Evolutionary conservation across 2,888 invertebrate genomes (phyloP).

Genomic region (Pachliopta kotzebuea): DNA sequence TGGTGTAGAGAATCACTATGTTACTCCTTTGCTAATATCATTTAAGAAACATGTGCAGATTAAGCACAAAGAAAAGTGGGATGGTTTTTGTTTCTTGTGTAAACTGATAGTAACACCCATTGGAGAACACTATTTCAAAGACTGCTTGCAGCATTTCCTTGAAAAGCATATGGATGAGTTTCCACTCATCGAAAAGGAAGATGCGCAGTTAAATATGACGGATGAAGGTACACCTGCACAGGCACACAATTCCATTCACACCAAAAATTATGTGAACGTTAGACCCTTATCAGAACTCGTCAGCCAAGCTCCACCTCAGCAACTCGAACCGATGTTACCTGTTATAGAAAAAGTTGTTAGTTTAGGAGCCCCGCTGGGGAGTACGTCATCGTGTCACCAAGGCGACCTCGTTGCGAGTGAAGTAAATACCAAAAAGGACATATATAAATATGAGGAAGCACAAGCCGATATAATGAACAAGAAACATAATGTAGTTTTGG

Average conservation of each 20-base stretch:
- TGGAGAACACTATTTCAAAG: conserved; percentile 57
- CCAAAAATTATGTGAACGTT: conserved; percentile 54
- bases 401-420: conserved; percentile 38
- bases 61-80: conserved; percentile 73
- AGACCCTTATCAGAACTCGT: conserved; percentile 62
- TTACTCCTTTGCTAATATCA: conserved; percentile 63
- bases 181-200: conserved; percentile 46
- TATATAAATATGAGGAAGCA: conserved; percentile 55
- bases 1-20: conserved; percentile 57
- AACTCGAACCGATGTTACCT: conserved; percentile 44
- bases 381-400: conserved; percentile 23
- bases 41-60: conserved; percentile 68
- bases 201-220: conserved; percentile 6
- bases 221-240: conserved; percentile 18
- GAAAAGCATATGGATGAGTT: conserved; percentile 68
- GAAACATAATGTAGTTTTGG: conserved; percentile 64
- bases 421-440: conserved; percentile 35
- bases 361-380: conserved; percentile 51
- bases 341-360: conserved; percentile 79
- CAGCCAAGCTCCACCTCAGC: conserved; percentile 41
- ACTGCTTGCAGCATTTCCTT: conserved; percentile 66
- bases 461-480: conserved; percentile 58
- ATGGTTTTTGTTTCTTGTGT: conserved; percentile 78
- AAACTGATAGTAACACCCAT: conserved; percentile 66
- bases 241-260: conserved; percentile 14